Percentiles rank a stretch among this genome's conserved stretches.
Conservation (phyloP, 2,797 vertebrate genomes). For the Moxostoma hubbsi region DNA sequence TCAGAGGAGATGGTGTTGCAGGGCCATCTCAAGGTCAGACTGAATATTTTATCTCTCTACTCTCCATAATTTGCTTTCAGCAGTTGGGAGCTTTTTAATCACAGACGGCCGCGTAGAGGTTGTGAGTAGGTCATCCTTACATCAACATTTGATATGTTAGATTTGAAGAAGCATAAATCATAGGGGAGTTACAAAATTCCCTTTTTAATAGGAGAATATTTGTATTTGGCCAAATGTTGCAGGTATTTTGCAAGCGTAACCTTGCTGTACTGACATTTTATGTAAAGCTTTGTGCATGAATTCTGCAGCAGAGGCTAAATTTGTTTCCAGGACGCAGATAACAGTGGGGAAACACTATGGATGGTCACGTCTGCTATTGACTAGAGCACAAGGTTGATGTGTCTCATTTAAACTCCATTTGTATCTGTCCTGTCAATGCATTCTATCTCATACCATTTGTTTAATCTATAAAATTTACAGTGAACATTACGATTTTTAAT, state of each 20-base stretch:
- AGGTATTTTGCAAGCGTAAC: not conserved
- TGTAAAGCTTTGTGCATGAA: conserved; percentile 10
- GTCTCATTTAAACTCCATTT: conserved; percentile 60
- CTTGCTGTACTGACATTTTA: not conserved
- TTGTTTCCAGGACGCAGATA: conserved; percentile 50
- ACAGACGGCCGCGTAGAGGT: conserved; percentile 35
- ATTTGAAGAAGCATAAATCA: conserved; percentile 30
- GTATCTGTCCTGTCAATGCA: conserved; percentile 47
- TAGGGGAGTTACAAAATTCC: not conserved
- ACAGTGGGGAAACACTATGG: conserved; percentile 42
- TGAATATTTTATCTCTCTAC: conserved; percentile 83
- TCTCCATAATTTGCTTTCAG: conserved; percentile 82
- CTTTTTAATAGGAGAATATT: conserved; percentile 29
- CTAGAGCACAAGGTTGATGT: conserved; percentile 47
- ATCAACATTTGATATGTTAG: conserved; percentile 38
- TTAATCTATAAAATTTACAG: conserved; percentile 22
- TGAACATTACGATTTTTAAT: not conserved
- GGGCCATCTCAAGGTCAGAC: conserved; percentile 82
- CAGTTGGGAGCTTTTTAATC: conserved; percentile 53
- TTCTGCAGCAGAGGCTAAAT: conserved; percentile 35
- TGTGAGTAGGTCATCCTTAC: conserved; percentile 30
- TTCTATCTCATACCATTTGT: conserved; percentile 24
- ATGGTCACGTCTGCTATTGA: conserved; percentile 56
- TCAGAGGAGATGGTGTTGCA: conserved; percentile 82
- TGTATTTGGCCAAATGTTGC: not conserved